phyloP scores from a whole-genome alignment of 2,888 invertebrate species.

The Tachina fera region DNA sequence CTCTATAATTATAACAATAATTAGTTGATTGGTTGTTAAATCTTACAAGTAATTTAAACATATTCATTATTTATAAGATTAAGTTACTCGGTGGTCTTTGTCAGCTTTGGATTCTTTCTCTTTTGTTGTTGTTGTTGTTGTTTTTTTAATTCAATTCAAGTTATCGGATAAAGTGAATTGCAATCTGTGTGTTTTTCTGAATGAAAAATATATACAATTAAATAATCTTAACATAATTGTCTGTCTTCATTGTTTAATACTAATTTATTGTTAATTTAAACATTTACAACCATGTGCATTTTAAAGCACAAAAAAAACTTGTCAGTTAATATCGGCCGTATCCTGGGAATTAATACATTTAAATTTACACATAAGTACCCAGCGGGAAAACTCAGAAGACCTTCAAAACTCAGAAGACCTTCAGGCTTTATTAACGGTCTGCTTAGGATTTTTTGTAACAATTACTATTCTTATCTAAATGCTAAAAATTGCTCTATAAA shows the following conservation, averaged over 20 bases:
- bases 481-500: too few relatives aligned
- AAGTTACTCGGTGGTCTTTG: conserved; percentile 57
- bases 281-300: conserved; percentile 5
- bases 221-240: conserved; percentile 31
- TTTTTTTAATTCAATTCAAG: background rate
- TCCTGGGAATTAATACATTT: background rate
- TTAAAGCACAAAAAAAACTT: background rate
- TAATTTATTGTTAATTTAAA: conserved; percentile 38
- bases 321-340: background rate
- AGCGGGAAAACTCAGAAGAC: too few relatives aligned
- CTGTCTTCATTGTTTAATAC: conserved; percentile 6
- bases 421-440: too few relatives aligned
- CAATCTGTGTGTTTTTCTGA: conserved; percentile 2
- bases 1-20: conserved; percentile 32
- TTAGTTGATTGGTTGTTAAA: conserved; percentile 24
- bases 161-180: background rate
- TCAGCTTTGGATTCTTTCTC: background rate
- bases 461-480: too few relatives aligned
- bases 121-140: background rate
- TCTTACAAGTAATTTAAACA: conserved; percentile 53
- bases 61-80: conserved; percentile 64
- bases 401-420: too few relatives aligned
- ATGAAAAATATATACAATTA: background rate
- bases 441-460: too few relatives aligned
- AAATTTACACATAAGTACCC: background rate